A percentile compares a stretch with the other conserved stretches of the same genome.
phyloP scores from a whole-genome alignment of 2,888 invertebrate genomes.

The Tachystola acroxantha region DNA sequence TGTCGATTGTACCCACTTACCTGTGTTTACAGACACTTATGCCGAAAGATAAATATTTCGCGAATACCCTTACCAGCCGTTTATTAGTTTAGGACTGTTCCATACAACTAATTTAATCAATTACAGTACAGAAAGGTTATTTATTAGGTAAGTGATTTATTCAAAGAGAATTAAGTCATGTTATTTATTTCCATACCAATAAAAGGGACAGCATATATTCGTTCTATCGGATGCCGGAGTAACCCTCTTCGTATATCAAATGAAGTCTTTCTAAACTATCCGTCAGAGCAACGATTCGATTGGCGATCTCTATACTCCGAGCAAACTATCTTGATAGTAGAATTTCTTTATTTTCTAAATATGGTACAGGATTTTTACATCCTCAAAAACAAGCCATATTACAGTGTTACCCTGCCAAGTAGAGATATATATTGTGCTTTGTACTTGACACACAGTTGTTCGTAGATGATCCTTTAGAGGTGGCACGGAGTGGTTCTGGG shows the following conservation, averaged over 20 bases:
- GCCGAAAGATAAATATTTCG: not conserved
- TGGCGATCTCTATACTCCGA: conserved; percentile 41
- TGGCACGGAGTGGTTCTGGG: too few species aligned
- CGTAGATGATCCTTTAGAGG: too few species aligned
- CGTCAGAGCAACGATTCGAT: conserved; percentile 61
- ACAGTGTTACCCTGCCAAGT: too few species aligned
- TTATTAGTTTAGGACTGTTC: not conserved
- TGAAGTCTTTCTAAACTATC: conserved; percentile 72
- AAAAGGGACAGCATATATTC: conserved; percentile 20
- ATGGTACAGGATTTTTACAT: too few species aligned
- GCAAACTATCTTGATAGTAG: conserved; percentile 26
- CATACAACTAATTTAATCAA: not conserved
- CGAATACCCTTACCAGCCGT: not conserved
- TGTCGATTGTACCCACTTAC: too few species aligned
- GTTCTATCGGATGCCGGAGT: conserved; percentile 45
- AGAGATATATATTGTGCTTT: too few species aligned
- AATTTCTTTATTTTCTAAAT: too few species aligned
- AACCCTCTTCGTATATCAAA: conserved; percentile 65
- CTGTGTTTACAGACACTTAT: not conserved
- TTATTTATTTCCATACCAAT: conserved; percentile 38
- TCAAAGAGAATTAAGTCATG: conserved; percentile 40
- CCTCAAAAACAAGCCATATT: not conserved
- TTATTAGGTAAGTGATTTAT: conserved; percentile 42
- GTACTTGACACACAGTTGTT: too few species aligned
- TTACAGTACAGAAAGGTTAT: conserved; percentile 13